These are phyloP conservation scores for Epinephelus coioides DNA, from an alignment of 2,797 vertebrate genomes.

Conservation along the genomic window DNA sequence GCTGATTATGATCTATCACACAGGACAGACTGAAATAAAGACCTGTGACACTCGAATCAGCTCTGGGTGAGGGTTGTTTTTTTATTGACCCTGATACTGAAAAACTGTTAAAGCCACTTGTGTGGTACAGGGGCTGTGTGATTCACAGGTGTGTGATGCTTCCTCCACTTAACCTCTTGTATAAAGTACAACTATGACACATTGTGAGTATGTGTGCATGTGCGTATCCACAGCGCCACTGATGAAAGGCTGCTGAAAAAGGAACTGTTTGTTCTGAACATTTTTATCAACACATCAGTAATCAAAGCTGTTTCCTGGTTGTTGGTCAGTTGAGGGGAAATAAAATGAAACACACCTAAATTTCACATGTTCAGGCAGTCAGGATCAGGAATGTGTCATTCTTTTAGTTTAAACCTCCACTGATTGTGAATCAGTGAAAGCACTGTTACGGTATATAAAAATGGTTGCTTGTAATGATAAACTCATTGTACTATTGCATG, in stretches of 20 bases:
- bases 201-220: neutral
- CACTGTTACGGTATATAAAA: neutral
- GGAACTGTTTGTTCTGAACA: conserved; percentile 29
- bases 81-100: conserved; percentile 34
- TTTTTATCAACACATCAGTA: conserved; percentile 26
- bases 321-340: neutral
- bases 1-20: conserved; percentile 44
- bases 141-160: neutral
- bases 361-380: neutral
- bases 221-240: neutral
- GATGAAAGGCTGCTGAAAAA: neutral
- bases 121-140: neutral
- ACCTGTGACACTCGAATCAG: conserved; percentile 15
- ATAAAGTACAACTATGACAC: neutral
- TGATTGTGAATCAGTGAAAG: neutral
- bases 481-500: neutral
- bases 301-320: conserved; percentile 15
- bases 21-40: conserved; percentile 1
- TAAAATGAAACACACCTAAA: neutral
- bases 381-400: neutral
- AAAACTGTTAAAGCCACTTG: conserved; percentile 8
- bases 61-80: conserved; percentile 10
- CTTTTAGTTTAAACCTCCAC: neutral
- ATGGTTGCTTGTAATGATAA: neutral
- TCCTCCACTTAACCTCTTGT: conserved; percentile 6